These are phyloP conservation scores for Oenanthe oenanthe DNA, from an alignment of 2,113 vertebrate species.

Conservation along the genomic window DNA sequence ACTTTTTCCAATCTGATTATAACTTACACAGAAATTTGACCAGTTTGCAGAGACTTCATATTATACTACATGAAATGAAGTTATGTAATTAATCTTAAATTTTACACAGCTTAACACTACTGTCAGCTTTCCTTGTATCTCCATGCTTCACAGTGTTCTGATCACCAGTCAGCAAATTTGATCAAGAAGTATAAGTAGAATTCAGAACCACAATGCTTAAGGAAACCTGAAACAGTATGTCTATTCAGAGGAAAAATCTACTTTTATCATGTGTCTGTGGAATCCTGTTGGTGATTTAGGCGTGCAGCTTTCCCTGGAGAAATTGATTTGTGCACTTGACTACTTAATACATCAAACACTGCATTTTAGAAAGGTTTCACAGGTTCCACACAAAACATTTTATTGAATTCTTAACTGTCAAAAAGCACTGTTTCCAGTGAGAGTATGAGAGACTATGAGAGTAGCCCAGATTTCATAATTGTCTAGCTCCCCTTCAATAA, in stretches of 20 bases:
- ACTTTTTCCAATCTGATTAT: not conserved
- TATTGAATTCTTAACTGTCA: not conserved
- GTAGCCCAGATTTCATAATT: not conserved
- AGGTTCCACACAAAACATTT: not conserved
- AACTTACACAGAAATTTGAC: not conserved
- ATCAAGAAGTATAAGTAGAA: not conserved
- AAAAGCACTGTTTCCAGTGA: not conserved
- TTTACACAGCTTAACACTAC: not conserved
- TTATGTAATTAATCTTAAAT: not conserved
- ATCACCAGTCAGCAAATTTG: not conserved
- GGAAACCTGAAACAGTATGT: not conserved
- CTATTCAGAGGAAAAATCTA: not conserved
- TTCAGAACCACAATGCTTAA: not conserved
- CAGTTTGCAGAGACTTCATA: not conserved
- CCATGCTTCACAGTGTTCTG: not conserved
- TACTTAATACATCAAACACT: not conserved
- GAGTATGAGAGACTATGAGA: not conserved
- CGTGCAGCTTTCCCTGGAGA: not conserved
- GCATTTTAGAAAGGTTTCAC: not conserved
- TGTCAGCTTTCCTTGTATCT: not conserved
- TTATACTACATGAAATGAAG: not conserved
- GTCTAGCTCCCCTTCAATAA: not conserved
- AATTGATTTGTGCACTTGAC: not conserved
- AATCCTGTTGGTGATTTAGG: not conserved
- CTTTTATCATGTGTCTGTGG: not conserved